phyloP scores from a whole-genome alignment of 1,140 invertebrate species.

The Drosophila burlai region DNA sequence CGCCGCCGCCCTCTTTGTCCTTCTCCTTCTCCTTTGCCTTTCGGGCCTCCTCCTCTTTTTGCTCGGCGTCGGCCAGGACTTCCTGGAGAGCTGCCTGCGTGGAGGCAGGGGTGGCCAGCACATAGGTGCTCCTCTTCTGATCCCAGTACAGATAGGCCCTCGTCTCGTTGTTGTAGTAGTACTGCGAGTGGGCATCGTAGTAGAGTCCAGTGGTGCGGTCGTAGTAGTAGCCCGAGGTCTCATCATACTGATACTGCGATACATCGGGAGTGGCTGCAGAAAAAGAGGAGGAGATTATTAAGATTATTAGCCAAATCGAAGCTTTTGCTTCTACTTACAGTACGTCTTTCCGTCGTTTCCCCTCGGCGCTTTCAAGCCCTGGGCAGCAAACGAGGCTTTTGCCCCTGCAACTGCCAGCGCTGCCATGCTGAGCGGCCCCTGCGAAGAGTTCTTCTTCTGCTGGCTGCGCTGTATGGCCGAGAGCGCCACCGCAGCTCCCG shows the following conservation, averaged over 20 bases:
- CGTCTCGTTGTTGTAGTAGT: conserved; percentile 96
- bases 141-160: conserved; percentile 99
- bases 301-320: too few relatives aligned
- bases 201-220: conserved; percentile 96
- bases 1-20: conserved; percentile 69
- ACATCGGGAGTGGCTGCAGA: conserved; percentile 93
- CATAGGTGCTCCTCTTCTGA: conserved; percentile 91
- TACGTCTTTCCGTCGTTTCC: conserved; percentile 88
- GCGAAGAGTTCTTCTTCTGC: conserved; percentile 64
- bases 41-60: conserved; percentile 79
- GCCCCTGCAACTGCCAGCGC: conserved; percentile 44
- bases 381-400: conserved; percentile 61
- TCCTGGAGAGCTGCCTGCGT: conserved; percentile 83
- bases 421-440: background rate
- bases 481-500: conserved; percentile 95
- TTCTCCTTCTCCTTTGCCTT: conserved; percentile 85
- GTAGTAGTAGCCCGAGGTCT: conserved; percentile 98
- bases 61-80: conserved; percentile 58
- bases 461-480: conserved; percentile 89
- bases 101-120: conserved; percentile 88
- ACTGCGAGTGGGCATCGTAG: conserved; percentile 97
- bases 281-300: too few relatives aligned
- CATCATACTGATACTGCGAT: conserved; percentile 96
- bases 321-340: too few relatives aligned
- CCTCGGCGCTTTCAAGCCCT: conserved; percentile 84